Conservation (phyloP, 2,113 vertebrate genomes). For the Brachyistius frenatus region DNA sequence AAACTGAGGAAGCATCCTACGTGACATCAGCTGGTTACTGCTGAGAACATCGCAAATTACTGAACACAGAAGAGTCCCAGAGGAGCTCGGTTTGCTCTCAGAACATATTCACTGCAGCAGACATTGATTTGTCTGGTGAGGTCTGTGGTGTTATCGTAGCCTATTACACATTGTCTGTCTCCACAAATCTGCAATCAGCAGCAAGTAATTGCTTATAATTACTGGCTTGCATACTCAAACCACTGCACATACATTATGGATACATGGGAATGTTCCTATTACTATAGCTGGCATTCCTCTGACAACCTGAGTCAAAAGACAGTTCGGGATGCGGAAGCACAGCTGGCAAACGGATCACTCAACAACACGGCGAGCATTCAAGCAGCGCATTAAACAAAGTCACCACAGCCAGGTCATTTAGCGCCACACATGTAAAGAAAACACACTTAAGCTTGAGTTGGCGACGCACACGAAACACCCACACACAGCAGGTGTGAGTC, state of each 20-base stretch:
- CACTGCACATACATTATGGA: conserved; percentile 30
- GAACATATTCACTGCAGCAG: conserved; percentile 10
- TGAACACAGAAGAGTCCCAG: neutral
- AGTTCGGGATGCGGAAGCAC: neutral
- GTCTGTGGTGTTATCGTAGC: neutral
- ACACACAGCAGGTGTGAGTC: conserved; percentile 27
- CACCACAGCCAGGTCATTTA: neutral
- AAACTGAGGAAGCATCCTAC: neutral
- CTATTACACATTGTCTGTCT: conserved; percentile 34
- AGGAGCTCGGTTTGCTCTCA: conserved; percentile 12
- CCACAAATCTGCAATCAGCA: conserved; percentile 40
- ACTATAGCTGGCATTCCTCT: conserved; percentile 16
- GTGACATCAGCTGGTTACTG: conserved; percentile 1
- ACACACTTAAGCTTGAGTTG: neutral
- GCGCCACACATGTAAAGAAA: neutral
- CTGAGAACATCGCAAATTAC: conserved; percentile 1
- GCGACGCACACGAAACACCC: neutral
- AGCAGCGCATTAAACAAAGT: conserved; percentile 15
- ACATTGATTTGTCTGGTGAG: neutral
- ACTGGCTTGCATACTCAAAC: conserved; percentile 3
- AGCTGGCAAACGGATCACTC: conserved; percentile 21
- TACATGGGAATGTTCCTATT: neutral
- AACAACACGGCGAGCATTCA: neutral
- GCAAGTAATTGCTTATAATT: conserved; percentile 38
- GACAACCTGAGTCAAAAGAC: conserved; percentile 36